Base-by-base conservation (phyloP, 2,888 invertebrate species). In the Dexiosoma caninum region DNA sequence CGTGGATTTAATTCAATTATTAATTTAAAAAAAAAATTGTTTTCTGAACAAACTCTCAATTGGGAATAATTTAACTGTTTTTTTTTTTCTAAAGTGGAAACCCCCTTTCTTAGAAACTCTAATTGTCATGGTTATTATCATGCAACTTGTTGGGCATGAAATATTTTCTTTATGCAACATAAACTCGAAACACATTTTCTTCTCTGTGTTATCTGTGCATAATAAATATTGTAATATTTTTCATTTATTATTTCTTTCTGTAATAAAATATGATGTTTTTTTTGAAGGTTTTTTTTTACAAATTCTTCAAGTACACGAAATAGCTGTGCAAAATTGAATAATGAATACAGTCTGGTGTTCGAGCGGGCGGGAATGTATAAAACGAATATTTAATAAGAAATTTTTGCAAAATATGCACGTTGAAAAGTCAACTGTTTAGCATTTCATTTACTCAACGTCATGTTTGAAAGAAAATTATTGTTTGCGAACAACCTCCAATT, bases 111-210 rank as follows among this genome's bases (percentile, higher is more conserved):
- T 27, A 37, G n/a, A n/a, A 16, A 67, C 37, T 60, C n/a, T 71
- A 32, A 37, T 57, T 67, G 19, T 64, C 60, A 71, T 55, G 46
- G 49, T 71, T 62, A 30, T 72, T 76, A 76, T 35, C 59, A 37
- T 60, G 75, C 80, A 80, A 66, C 70, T 71, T 76, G 60, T 71
- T 80, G 71, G 44, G 10, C 35, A 64, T 70, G 37, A 69, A 57
- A 51, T 55, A 53, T 32, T 62, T 42, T 55, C 14, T 9, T 37
- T 37, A 19, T 30, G 9, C 32, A 35, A 16, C 23, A 14, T 66
- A 23, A n/a, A 53, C 42, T 40, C n/a, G n/a, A n/a, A n/a, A n/a
- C 51, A 55, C 53, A 30, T 60, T 69, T 42, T 27, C 4, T 44
- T 27, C 40, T 53, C 14, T n/a, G 14, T 40, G 19, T 16, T 27